Evolutionary conservation across 2,797 vertebrate species (phyloP), one percentile per base, ranked within the genome.

Genomic region (Sebastes diaconus): DNA sequence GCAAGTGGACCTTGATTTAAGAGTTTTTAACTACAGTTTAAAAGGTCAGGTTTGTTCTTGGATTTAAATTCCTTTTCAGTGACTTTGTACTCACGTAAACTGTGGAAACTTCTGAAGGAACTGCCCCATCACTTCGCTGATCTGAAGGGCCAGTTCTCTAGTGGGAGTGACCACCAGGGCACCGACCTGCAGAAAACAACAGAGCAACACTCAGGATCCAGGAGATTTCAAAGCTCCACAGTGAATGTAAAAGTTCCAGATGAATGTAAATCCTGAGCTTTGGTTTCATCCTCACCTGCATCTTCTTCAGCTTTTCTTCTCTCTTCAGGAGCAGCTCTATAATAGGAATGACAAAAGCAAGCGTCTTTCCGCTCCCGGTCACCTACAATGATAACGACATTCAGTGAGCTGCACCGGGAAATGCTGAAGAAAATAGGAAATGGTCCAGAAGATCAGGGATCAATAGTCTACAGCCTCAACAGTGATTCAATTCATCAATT

Each of bases 321-420:
- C 98, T 93, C 64, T 91, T 97, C 82, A 99, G 93, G 1, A 99
- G 97, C 74, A 99, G 97, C 84, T 99, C 97, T 55, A 99, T 75
- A 0, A 98, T 83, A 8, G 99, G 99, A 74, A 99, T 99, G 29
- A 99, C 96, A 82, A 99, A 99, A 0, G 98, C 98, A 0, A 99
- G 93, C 0, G 99, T 99, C 90, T 99, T 99, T 8, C 99, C 99
- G 7, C 99, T 99, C 2, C 99, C 99, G 0, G 99, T 99, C 57
- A 99, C 96, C 99, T 99, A 34, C 2, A 89, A 74, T 0, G 1
- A 79, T 0, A 76, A 42, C 1, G 22, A 66, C 4, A 9, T 1
- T 27, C 18, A 11, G 12, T 54, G 57, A 83, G 36, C 22, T 13
- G 57, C 22, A 29, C 12, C 12, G 50, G 8, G 10, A 13, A 57